phyloP scores from a whole-genome alignment of 2,797 vertebrate genomes.

The Myiotriccus ornatus region DNA sequence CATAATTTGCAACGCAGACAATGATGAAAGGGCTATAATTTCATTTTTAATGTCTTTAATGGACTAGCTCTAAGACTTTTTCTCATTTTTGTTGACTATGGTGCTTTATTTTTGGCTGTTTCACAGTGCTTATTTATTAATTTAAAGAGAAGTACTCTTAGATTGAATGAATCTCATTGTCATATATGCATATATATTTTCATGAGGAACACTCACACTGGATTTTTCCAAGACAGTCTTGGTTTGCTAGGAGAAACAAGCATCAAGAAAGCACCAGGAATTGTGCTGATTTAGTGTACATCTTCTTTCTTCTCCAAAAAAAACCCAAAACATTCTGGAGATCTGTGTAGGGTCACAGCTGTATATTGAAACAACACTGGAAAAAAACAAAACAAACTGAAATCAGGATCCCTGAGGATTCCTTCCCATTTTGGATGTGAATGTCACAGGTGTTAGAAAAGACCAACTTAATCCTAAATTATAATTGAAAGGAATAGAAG shows the following conservation, averaged over 20 bases:
- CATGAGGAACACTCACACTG: background rate
- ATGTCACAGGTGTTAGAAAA: background rate
- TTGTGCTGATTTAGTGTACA: background rate
- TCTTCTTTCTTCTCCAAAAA: background rate
- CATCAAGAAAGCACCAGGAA: constrained; percentile 51
- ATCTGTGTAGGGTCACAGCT: background rate
- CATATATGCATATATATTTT: background rate
- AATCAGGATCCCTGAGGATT: background rate
- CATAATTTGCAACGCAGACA: background rate
- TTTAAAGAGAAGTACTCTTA: background rate
- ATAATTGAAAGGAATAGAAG: background rate
- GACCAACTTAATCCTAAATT: background rate
- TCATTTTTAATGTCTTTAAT: background rate
- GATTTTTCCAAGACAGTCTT: background rate
- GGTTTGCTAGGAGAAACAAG: background rate
- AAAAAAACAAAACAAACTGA: rapidly evolving
- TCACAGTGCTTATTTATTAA: background rate
- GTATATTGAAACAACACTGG: background rate
- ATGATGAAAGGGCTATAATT: background rate
- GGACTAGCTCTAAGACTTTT: background rate
- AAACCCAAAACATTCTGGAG: background rate
- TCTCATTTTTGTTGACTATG: background rate
- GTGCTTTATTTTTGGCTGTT: background rate
- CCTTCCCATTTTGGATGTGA: background rate
- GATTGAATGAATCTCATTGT: background rate